Conservation (phyloP, 2,888 invertebrate genomes). For the Drosophila neotestacea region DNA sequence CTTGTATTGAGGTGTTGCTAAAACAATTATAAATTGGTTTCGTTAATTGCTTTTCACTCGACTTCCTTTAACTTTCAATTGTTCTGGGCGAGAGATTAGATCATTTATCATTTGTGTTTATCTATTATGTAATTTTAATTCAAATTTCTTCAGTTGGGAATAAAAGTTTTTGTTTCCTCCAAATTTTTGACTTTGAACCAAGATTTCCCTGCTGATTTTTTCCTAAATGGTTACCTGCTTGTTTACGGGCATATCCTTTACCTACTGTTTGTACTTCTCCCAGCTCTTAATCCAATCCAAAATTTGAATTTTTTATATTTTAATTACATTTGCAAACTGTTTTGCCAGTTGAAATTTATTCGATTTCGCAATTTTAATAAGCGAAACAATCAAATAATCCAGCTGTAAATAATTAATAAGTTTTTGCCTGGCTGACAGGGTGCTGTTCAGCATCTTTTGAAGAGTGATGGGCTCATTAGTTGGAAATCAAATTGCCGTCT, state of each 20-base stretch:
- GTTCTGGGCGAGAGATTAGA: not conserved
- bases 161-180: no score
- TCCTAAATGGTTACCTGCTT: no score
- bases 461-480: slow-evolving; percentile 20
- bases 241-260: no score
- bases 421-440: slow-evolving; percentile 12
- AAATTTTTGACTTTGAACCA: no score
- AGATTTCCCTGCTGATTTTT: no score
- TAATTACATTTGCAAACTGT: no score
- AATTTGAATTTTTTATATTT: no score
- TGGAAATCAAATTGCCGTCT: not conserved
- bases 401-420: slow-evolving; percentile 61
- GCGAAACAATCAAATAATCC: slow-evolving; percentile 39
- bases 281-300: no score
- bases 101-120: no score
- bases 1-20: slow-evolving; percentile 5
- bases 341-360: slow-evolving; percentile 9
- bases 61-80: slow-evolving; percentile 3
- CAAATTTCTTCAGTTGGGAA: no score
- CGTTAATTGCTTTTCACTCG: slow-evolving; percentile 18
- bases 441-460: not conserved
- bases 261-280: no score
- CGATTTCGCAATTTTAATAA: slow-evolving; percentile 38
- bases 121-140: no score
- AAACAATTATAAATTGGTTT: slow-evolving; percentile 4